Conservation (phyloP, 2,113 vertebrate species). For the Myotis brandtii region DNA sequence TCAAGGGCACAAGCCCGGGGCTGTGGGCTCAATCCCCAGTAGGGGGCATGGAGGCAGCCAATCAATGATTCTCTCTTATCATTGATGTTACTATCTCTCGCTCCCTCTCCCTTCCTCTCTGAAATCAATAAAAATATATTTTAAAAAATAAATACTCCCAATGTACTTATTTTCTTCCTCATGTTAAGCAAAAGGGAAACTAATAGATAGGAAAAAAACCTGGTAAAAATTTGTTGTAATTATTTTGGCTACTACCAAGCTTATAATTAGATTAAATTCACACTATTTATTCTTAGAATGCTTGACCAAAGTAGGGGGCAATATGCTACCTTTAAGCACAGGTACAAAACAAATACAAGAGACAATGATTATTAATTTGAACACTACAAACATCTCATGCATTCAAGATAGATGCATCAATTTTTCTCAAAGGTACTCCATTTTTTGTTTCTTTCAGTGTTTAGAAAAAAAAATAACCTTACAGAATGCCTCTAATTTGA, state of each 20-base stretch:
- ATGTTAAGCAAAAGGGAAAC: not conserved
- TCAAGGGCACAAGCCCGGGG: too few species aligned
- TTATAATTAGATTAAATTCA: not conserved
- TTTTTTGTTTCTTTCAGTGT: not conserved
- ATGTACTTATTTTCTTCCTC: not conserved
- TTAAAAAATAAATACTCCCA: not conserved
- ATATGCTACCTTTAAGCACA: not conserved
- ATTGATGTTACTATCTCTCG: too few species aligned
- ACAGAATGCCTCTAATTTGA: not conserved
- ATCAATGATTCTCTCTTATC: too few species aligned
- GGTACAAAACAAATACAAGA: not conserved
- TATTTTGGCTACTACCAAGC: not conserved
- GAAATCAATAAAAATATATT: too few species aligned
- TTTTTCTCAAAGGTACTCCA: not conserved
- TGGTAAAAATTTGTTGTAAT: not conserved
- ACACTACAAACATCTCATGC: not conserved
- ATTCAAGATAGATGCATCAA: not conserved
- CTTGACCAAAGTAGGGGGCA: not conserved
- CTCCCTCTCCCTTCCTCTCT: too few species aligned
- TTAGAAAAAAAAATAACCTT: not conserved
- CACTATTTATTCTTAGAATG: not conserved
- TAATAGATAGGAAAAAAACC: not conserved
- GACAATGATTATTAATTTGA: not conserved
- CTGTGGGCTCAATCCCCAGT: too few species aligned
- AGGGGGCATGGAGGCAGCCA: too few species aligned